Percentiles rank a stretch among this genome's conserved stretches.
These are phyloP conservation scores for Diglossa cyanea DNA, from an alignment of 2,797 vertebrate species.

Conservation along the genomic window DNA sequence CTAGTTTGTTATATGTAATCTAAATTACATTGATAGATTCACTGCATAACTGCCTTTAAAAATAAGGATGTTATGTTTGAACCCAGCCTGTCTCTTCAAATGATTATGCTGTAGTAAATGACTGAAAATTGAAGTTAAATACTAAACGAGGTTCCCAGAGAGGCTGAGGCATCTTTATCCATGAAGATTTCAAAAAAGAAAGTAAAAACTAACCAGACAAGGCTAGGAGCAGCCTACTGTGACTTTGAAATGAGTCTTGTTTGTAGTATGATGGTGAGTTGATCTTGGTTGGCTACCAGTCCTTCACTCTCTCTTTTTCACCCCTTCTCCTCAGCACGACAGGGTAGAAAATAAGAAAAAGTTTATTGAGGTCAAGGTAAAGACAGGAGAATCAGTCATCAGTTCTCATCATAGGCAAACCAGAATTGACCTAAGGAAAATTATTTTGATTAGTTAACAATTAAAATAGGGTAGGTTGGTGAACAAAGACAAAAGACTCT, in stretches of 20 bases:
- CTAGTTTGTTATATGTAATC: background rate
- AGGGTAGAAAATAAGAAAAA: background rate
- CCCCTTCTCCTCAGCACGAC: background rate
- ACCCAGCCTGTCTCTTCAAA: background rate
- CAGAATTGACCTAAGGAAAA: background rate
- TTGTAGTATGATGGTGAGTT: background rate
- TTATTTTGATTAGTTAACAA: background rate
- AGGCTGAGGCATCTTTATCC: background rate
- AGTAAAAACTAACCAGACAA: background rate
- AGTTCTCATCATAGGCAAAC: background rate
- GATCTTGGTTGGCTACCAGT: background rate
- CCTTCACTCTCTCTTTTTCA: background rate
- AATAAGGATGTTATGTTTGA: background rate
- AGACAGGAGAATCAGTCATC: background rate
- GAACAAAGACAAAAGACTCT: background rate
- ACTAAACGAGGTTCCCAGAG: background rate
- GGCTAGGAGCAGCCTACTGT: background rate
- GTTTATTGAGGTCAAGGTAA: background rate
- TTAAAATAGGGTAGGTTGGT: background rate
- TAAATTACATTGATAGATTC: background rate
- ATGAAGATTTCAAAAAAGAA: background rate
- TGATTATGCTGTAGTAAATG: background rate
- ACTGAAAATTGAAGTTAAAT: background rate
- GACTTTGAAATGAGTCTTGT: background rate
- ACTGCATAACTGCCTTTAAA: background rate